phyloP scores from a whole-genome alignment of 2,113 vertebrate genomes.

The Chionomys nivalis region DNA sequence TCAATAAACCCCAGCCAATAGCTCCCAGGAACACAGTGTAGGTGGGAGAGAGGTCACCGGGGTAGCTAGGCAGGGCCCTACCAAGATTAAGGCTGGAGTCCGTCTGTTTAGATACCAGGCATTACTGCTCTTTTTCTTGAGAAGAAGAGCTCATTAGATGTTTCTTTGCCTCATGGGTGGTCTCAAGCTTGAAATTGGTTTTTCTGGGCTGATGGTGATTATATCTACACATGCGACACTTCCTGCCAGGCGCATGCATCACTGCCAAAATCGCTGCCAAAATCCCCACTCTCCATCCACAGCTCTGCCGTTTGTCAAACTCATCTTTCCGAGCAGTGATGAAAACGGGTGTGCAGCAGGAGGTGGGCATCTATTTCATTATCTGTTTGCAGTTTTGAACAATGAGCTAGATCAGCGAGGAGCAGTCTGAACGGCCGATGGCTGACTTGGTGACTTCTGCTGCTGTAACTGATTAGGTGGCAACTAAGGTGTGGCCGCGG shows the following conservation, averaged over 20 bases:
- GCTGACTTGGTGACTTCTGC: neutral
- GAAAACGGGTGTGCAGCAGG: neutral
- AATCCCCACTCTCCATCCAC: neutral
- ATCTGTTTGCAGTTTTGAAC: neutral
- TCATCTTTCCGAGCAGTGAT: neutral
- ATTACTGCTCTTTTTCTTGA: neutral
- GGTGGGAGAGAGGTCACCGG: neutral
- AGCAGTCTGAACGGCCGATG: neutral
- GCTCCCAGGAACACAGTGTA: neutral
- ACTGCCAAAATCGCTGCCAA: neutral
- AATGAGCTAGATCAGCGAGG: neutral
- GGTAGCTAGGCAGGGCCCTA: neutral
- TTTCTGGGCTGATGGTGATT: conserved; percentile 45
- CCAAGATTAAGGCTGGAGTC: neutral
- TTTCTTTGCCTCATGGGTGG: conserved; percentile 31
- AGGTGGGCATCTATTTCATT: neutral
- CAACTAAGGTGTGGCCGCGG: neutral
- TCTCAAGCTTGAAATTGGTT: conserved; percentile 58
- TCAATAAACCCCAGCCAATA: neutral
- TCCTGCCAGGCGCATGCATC: neutral
- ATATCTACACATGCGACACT: neutral
- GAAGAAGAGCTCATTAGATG: conserved; percentile 26
- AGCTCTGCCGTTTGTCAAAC: neutral
- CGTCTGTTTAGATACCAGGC: neutral
- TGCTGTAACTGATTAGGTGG: neutral